Conservation (phyloP, 1,140 invertebrate genomes). For the Gryon sp. region DNA sequence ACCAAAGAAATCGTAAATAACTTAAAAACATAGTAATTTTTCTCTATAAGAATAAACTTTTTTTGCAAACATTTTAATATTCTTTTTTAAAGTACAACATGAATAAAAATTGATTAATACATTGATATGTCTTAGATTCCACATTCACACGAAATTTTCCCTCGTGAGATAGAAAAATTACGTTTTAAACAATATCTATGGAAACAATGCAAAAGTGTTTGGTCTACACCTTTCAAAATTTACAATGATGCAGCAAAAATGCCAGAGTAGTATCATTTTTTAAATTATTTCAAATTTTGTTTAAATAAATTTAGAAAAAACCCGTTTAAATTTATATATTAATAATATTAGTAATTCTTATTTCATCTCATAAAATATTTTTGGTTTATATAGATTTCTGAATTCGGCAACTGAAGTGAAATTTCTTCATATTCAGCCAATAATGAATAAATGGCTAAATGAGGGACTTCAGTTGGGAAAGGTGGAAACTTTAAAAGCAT, state of each 20-base stretch:
- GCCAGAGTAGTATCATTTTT: no score
- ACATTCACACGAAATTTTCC: no score
- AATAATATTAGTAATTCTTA: not conserved
- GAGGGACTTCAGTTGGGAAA: not conserved
- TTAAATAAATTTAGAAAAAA: no score
- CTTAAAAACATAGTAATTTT: not conserved
- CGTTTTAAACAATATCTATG: not conserved
- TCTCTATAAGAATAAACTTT: not conserved
- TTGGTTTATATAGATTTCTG: no score
- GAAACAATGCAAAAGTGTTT: not conserved
- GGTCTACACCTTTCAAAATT: not conserved
- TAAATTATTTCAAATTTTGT: no score
- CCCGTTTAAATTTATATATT: no score
- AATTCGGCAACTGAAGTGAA: no score
- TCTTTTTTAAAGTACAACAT: not conserved
- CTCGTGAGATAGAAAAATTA: not conserved
- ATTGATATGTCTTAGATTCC: no score
- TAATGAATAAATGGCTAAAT: not conserved
- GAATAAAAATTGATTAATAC: no score
- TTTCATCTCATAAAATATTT: no score
- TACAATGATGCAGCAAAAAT: not conserved
- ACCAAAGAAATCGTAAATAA: not conserved
- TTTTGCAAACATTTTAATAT: no score
- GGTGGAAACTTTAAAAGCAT: not conserved
- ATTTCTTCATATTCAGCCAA: no score